phyloP scores from a whole-genome alignment of 2,888 invertebrate genomes.

The Sminthurides aquaticus region DNA sequence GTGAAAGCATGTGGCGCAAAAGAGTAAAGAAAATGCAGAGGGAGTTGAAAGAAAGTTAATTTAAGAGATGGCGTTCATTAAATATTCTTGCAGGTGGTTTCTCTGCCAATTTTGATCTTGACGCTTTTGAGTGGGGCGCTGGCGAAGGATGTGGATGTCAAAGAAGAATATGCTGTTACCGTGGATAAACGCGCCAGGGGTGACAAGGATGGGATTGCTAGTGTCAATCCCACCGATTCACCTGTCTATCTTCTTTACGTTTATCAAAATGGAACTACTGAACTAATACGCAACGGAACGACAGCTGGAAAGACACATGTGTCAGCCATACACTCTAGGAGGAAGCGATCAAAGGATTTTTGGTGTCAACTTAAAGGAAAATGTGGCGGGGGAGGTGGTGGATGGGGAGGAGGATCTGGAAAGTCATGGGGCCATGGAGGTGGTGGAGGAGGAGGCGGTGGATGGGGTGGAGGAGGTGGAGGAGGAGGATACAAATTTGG shows the following conservation, averaged over 20 bases:
- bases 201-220: neutral
- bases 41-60: too few relatives aligned
- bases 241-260: neutral
- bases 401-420: neutral
- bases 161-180: neutral
- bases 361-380: neutral
- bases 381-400: conserved; percentile 9
- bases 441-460: neutral
- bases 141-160: too few relatives aligned
- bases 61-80: too few relatives aligned
- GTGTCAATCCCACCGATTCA: neutral
- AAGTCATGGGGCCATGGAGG: neutral
- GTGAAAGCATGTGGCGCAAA: too few relatives aligned
- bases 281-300: neutral
- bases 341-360: neutral
- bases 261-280: neutral
- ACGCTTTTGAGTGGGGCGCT: too few relatives aligned
- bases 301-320: neutral
- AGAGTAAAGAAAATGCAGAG: too few relatives aligned
- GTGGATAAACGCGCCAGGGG: neutral
- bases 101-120: neutral
- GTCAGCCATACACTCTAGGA: neutral
- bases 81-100: neutral
- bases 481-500: too few relatives aligned
- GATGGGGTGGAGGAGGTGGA: conserved; percentile 2